A percentile compares a stretch with the other conserved stretches of the same genome.
Evolutionary conservation across 1,140 invertebrate genomes (phyloP).

Genomic region (Tribolium castaneum): DNA sequence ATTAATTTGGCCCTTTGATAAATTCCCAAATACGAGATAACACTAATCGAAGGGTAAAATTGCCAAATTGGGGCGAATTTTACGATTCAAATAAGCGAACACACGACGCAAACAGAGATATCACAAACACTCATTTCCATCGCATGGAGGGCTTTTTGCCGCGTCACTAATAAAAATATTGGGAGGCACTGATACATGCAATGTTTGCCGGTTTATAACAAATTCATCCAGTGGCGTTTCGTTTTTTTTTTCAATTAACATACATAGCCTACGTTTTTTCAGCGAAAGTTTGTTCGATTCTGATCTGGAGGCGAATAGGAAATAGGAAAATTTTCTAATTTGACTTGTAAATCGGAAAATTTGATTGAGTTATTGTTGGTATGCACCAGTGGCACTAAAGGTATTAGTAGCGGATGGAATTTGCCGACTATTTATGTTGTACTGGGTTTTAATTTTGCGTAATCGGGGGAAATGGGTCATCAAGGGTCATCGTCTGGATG

Average conservation of each 20-base stretch:
- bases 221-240: neutral
- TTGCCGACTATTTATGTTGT: too few species aligned
- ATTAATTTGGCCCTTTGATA: neutral
- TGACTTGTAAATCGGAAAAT: neutral
- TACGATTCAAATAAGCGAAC: neutral
- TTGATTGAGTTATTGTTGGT: neutral
- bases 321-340: neutral
- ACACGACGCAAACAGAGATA: neutral
- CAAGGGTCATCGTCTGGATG: neutral
- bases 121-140: neutral
- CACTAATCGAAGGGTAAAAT: neutral
- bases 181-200: neutral
- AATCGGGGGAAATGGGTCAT: neutral
- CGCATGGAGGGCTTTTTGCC: neutral
- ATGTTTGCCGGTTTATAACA: neutral
- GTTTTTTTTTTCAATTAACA: neutral
- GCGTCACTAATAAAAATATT: neutral
- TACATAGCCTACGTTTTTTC: too few species aligned
- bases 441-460: too few species aligned
- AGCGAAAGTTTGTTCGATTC: too few species aligned
- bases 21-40: neutral
- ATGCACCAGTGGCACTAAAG: neutral
- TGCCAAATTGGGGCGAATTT: neutral
- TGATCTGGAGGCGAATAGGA: neutral
- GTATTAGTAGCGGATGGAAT: neutral